Base-by-base conservation (phyloP, 1,140 invertebrate genomes). In the Drosophila grimshawi region DNA sequence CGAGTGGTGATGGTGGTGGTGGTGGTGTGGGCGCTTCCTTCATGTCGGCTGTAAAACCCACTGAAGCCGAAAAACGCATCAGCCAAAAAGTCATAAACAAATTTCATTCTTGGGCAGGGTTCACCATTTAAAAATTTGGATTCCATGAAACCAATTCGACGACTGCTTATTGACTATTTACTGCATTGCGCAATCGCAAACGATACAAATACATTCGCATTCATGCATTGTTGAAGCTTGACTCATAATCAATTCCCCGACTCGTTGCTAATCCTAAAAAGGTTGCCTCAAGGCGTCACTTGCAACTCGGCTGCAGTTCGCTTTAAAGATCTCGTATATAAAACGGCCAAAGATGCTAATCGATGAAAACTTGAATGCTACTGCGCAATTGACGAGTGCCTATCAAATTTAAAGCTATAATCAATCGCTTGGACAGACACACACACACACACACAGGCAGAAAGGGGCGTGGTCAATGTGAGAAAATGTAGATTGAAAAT, bases 1-100 rank as follows among this genome's bases (percentile, higher is more conserved):
- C 66, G 67, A 63, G 82, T 37, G 56, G 65, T 5, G 32, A 8
- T 37, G 43, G 46, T 46, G 35, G 62, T 59, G 69, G 39, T 64
- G 76, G 32, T 68, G 57, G 30, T 51, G 71, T 74, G 71, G 71
- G 65, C 60, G 64, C 56, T 68, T 74, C 71, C 64, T 74, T 68
- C 71, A 73, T 74, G 56, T 46, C 57, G 51, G 72, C 73, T 85
- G 80, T 86, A 83, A 86, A 86, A 86, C 65, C 69, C 83, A 86
- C 56, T 89, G 83, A 83, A 86, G 83, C 83, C 83, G 85, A 86
- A 86, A 86, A 78, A 83, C 74, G 69, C 83, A 85, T 64, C 75
- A 51, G 69, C 72, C 72, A 51, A 75, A 75, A 70, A 75, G 66
- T 64, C 66, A 70, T 75, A 70, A 75, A 75, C 66, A 75, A 70